Percentiles rank a stretch among this genome's conserved stretches.
These are phyloP conservation scores for Peromyscus eremicus DNA, from an alignment of 2,797 vertebrate genomes.

Conservation along the genomic window DNA sequence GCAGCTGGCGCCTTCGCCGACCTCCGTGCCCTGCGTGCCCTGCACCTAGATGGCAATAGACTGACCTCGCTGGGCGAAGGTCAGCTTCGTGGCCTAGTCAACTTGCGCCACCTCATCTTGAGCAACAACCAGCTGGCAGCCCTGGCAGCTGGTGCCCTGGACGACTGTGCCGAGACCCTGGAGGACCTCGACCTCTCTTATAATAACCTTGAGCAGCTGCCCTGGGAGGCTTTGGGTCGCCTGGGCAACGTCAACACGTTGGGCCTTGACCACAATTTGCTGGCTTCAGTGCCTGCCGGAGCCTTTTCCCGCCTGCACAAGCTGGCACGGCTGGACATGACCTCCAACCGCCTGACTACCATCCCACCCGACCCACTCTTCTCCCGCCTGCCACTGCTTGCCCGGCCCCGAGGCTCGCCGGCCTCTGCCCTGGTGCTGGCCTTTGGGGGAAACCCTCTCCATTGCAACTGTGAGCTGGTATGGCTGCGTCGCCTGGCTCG, in stretches of 20 bases:
- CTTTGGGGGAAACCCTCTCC: constrained; percentile 95
- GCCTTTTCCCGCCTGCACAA: constrained; percentile 96
- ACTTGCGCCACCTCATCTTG: constrained; percentile 89
- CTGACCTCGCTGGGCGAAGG: constrained; percentile 92
- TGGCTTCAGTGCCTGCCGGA: constrained; percentile 93
- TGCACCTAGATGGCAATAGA: constrained; percentile 95
- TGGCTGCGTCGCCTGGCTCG: constrained; percentile 94
- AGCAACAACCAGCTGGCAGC: constrained; percentile 87
- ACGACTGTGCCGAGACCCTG: constrained; percentile 94
- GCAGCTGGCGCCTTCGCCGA: constrained; percentile 92
- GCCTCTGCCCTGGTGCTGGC: constrained; percentile 93
- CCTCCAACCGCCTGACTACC: constrained; percentile 96
- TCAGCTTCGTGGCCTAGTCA: constrained; percentile 94
- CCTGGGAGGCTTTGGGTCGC: constrained; percentile 93
- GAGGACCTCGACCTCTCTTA: constrained; percentile 96
- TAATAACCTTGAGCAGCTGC: constrained; percentile 94
- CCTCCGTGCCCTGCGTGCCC: constrained; percentile 94
- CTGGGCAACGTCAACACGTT: constrained; percentile 94
- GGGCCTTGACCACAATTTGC: constrained; percentile 95
- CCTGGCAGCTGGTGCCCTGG: constrained; percentile 87
- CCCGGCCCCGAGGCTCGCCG: constrained; percentile 91
- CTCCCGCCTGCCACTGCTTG: constrained; percentile 94
- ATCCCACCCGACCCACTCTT: constrained; percentile 95
- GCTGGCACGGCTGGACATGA: constrained; percentile 95
- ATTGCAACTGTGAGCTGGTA: constrained; percentile 96